phyloP scores from a whole-genome alignment of 2,797 vertebrate species.

The Octomys mimax region DNA sequence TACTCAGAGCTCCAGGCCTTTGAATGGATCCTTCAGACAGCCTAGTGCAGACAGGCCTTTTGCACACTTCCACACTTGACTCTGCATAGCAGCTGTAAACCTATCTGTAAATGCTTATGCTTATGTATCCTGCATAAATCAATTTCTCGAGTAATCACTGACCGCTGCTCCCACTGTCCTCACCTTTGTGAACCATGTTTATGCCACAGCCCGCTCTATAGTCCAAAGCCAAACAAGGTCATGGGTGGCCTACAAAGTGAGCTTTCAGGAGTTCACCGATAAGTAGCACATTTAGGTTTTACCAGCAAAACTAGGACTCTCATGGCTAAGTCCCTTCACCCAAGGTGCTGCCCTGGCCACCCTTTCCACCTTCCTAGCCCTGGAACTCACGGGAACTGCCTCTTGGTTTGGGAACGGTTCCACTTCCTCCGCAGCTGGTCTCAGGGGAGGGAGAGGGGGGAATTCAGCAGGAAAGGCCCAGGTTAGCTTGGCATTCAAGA shows the following conservation, averaged over 20 bases:
- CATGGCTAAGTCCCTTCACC: neutral
- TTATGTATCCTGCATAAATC: neutral
- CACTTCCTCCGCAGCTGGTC: conserved; percentile 66
- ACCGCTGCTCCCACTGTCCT: neutral
- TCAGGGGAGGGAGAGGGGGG: neutral
- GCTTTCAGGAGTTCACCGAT: neutral
- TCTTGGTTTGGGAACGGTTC: neutral
- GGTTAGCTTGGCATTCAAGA: neutral
- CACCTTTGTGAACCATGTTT: neutral
- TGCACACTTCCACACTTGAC: neutral
- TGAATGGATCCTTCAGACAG: neutral
- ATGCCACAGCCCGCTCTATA: neutral
- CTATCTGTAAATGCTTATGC: neutral
- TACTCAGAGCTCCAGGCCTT: neutral
- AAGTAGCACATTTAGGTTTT: neutral
- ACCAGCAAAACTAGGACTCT: neutral
- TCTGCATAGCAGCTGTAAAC: neutral
- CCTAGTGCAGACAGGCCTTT: neutral
- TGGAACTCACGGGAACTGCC: neutral
- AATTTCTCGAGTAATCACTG: neutral
- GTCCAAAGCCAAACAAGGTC: neutral
- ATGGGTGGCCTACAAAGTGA: too few relatives aligned
- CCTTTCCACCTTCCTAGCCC: neutral
- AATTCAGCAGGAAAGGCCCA: neutral
- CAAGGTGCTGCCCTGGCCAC: neutral